Base-by-base conservation (phyloP, 2,888 invertebrate species). In the Acanthosepion pharaonis region DNA sequence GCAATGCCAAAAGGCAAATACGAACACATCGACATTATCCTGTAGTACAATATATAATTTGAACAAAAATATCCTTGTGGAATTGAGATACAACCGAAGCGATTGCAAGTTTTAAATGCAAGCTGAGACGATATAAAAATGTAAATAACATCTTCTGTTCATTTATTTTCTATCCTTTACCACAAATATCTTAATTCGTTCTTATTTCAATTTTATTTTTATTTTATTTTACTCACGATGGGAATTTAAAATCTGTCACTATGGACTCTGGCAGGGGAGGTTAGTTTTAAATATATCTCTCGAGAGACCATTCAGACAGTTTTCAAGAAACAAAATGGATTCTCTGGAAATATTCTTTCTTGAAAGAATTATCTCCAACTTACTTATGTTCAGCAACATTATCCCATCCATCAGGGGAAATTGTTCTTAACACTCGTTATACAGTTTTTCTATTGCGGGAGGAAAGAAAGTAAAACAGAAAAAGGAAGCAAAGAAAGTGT, bases 261-360 rank as follows among this genome's bases (percentile, higher is more conserved):
- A n/a, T 11, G n/a, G 78, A 33, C n/a, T 78, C 78, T 78, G 78
- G 33, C 18, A 78, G 5, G 5, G 78, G 78, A 78, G n/a, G 78
- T 78, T n/a, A n/a, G 11, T 33, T 78, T 78, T 33, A 78, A 78
- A 78, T 78, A 78, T 78, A 78, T 11, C n/a, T 78, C 78, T 78
- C 78, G 15, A n/a, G 78, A 78, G 78, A 78, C n/a, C 78, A 78
- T n/a, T 78, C 78, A 78, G 78, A 78, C 78, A 78, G 5, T 78
- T 78, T 78, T n/a, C n/a, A 78, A 78, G 78, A 78, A 78, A 78
- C 78, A 78, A 78, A 78, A 78, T 78, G 78, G 78, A 78, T 78
- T 78, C 11, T 78, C 78, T 33, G n/a, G 78, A 33, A 78, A 78
- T 33, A 78, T 78, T 78, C 78, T n/a, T 78, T 33, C 11, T 33